Evolutionary conservation across 2,113 vertebrate genomes (phyloP).

Genomic region (Gobiocypris rarus): DNA sequence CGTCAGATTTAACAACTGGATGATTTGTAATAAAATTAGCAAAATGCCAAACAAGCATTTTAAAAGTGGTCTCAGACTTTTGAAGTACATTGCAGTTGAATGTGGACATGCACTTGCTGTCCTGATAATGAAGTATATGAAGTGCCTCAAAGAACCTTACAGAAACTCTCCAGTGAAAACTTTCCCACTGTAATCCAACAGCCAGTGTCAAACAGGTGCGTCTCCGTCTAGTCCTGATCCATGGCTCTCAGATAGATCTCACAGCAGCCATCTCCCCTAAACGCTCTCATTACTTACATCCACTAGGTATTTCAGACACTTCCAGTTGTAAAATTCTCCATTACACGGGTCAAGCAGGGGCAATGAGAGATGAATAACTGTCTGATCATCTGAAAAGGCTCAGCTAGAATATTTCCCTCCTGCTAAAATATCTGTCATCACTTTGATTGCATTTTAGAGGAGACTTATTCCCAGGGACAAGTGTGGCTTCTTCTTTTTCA

Average conservation of each 20-base stretch:
- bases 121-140: neutral
- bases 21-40: neutral
- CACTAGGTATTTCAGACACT: conserved; percentile 80
- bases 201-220: conserved; percentile 3
- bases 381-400: conserved; percentile 63
- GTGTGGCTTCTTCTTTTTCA: conserved; percentile 68
- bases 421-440: conserved; percentile 75
- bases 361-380: conserved; percentile 80
- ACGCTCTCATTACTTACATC: conserved; percentile 71
- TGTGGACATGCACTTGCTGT: neutral
- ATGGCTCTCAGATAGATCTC: conserved; percentile 34
- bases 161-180: neutral
- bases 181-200: neutral
- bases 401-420: conserved; percentile 76
- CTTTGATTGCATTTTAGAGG: conserved; percentile 84
- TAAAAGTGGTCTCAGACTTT: no score
- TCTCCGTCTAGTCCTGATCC: conserved; percentile 20
- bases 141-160: neutral
- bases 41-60: neutral
- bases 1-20: no score
- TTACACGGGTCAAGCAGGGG: conserved; percentile 83
- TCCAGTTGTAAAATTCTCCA: conserved; percentile 77
- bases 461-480: conserved; percentile 80
- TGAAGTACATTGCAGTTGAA: neutral
- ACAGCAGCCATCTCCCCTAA: conserved; percentile 49